Percentiles rank a stretch among this genome's conserved stretches.
Evolutionary conservation across 2,797 vertebrate genomes (phyloP).

Genomic region (Denticeps clupeoides): DNA sequence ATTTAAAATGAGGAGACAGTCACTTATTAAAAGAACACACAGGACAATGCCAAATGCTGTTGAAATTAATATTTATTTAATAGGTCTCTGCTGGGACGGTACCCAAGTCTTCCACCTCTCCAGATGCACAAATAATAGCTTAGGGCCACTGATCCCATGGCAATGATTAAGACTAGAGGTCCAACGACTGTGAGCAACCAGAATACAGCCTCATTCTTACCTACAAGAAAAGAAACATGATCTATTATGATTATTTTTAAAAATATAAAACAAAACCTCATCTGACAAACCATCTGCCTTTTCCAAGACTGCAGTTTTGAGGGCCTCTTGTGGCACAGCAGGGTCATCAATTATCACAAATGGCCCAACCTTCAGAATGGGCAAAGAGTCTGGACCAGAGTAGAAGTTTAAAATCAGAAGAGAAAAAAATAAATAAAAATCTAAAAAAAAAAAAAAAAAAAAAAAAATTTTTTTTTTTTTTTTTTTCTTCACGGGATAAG

Average conservation of each 20-base stretch:
- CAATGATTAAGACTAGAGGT: constrained; percentile 29
- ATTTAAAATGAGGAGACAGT: not conserved
- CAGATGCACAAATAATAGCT: constrained; percentile 57
- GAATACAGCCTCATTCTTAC: not conserved
- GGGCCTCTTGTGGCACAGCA: not conserved
- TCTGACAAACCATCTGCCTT: not conserved
- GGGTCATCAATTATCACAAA: too few relatives aligned
- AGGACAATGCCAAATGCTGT: not conserved
- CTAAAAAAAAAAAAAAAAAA: not conserved
- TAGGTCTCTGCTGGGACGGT: constrained; percentile 37
- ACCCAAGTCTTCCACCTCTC: constrained; percentile 52
- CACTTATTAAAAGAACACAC: not conserved
- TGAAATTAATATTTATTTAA: constrained; percentile 21
- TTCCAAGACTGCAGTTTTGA: not conserved
- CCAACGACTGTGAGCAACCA: constrained; percentile 39
- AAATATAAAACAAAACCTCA: too few relatives aligned
- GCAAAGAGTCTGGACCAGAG: too few relatives aligned
- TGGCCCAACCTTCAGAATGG: too few relatives aligned
- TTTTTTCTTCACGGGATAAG: too few relatives aligned
- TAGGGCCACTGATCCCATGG: constrained; percentile 31
- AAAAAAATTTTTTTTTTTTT: not conserved
- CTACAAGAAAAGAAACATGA: not conserved
- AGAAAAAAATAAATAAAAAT: too few relatives aligned
- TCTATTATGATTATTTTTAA: too few relatives aligned
- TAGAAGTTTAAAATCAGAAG: too few relatives aligned